A percentile compares a stretch with the other conserved stretches of the same genome.
Conservation (phyloP, 2,888 invertebrate species). For the Dichetophora obliterata region DNA sequence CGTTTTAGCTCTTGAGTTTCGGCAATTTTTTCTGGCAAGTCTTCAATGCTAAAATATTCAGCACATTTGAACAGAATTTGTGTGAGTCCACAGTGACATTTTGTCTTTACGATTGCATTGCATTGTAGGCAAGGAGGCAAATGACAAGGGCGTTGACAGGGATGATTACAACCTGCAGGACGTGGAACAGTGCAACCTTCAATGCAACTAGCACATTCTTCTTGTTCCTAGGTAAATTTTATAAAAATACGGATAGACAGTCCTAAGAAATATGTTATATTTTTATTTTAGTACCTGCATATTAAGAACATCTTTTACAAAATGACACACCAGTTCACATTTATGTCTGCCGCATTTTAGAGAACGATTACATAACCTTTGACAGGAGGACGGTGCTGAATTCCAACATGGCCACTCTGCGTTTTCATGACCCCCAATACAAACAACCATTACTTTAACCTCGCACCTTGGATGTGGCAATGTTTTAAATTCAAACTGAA, state of each 20-base stretch:
- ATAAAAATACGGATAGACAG: background rate
- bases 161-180: slow-evolving; percentile 82
- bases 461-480: slow-evolving; percentile 81
- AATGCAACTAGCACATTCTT: slow-evolving; percentile 74
- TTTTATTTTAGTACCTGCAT: slow-evolving; percentile 64
- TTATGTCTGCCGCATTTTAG: slow-evolving; percentile 84
- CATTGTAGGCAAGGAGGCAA: slow-evolving; percentile 83
- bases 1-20: slow-evolving; percentile 57
- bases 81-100: slow-evolving; percentile 87
- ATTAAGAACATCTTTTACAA: slow-evolving; percentile 71
- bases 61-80: slow-evolving; percentile 82
- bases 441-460: slow-evolving; percentile 78
- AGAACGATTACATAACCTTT: slow-evolving; percentile 79
- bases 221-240: slow-evolving; percentile 67
- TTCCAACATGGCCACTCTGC: slow-evolving; percentile 78
- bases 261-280: background rate
- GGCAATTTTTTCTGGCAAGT: slow-evolving; percentile 67
- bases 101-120: slow-evolving; percentile 75
- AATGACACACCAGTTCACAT: slow-evolving; percentile 82
- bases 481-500: slow-evolving; percentile 70
- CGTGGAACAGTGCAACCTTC: slow-evolving; percentile 75
- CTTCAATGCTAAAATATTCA: slow-evolving; percentile 74
- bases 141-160: slow-evolving; percentile 80
- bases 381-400: slow-evolving; percentile 82
- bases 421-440: slow-evolving; percentile 81